Conservation (phyloP, 1,140 invertebrate genomes). For the Neodiprion virginianus region DNA sequence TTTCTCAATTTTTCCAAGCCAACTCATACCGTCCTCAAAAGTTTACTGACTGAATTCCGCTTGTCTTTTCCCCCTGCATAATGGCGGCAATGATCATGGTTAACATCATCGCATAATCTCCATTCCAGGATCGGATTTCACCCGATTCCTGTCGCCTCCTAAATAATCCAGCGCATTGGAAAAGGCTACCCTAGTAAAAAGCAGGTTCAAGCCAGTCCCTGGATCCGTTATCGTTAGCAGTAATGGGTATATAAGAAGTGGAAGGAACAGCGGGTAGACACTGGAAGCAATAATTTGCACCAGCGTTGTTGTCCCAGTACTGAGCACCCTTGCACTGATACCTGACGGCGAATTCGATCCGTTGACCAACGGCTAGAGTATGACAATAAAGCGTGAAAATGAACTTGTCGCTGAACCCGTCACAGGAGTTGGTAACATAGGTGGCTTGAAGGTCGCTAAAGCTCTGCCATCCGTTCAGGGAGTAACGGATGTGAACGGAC, state of each 20-base stretch:
- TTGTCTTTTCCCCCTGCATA: no score
- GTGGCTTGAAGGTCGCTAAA: conserved; percentile 82
- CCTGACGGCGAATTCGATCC: conserved; percentile 81
- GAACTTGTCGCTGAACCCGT: conserved; percentile 92
- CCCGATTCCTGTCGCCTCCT: no score
- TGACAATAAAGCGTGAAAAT: conserved; percentile 78
- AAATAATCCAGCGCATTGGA: no score
- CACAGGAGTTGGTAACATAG: conserved; percentile 88
- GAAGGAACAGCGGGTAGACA: conserved; percentile 67
- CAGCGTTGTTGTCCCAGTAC: conserved; percentile 91
- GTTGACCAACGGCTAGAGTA: conserved; percentile 74
- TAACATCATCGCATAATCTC: no score
- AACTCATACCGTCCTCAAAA: no score
- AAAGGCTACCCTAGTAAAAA: neutral
- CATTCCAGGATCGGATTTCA: no score
- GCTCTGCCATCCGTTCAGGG: conserved; percentile 84
- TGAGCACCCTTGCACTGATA: conserved; percentile 83
- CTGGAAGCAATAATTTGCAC: conserved; percentile 85
- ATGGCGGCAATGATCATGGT: no score
- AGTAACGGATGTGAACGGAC: conserved; percentile 86
- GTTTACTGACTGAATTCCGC: no score
- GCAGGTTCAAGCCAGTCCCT: neutral
- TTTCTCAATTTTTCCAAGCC: no score
- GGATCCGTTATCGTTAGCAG: conserved; percentile 16
- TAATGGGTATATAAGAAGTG: conserved; percentile 41